phyloP scores from a whole-genome alignment of 1,140 invertebrate species.

The Laodelphax striatellus region DNA sequence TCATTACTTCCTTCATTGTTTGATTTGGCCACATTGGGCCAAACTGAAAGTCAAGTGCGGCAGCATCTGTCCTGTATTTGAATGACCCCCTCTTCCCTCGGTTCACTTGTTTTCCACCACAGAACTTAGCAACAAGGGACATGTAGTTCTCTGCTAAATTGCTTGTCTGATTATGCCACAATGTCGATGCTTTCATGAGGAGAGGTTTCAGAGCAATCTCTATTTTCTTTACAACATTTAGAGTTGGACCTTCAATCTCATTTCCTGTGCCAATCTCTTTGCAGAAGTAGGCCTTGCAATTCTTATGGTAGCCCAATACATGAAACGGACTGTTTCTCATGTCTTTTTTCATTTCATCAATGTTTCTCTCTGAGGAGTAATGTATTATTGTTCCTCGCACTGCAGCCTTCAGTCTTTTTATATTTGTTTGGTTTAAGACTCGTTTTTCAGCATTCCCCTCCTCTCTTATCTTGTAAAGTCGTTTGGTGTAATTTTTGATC shows the following conservation, averaged over 20 bases:
- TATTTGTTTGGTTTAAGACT: no score
- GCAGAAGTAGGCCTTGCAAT: conserved; percentile 1
- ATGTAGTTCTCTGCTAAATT: background rate
- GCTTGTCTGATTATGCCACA: conserved; percentile 4
- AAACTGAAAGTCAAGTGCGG: conserved; percentile 13
- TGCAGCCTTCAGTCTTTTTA: no score
- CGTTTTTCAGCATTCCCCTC: background rate
- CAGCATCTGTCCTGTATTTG: conserved; percentile 6
- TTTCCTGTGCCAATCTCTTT: no score
- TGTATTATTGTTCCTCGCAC: no score
- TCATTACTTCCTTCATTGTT: conserved; percentile 8
- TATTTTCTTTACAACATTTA: conserved; percentile 1
- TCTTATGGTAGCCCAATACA: background rate
- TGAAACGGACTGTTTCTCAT: background rate
- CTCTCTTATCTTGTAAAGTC: conserved; percentile 8
- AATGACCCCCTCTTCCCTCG: background rate
- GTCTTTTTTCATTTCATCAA: conserved; percentile 1
- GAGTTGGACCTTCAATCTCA: background rate
- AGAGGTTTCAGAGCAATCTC: conserved; percentile 3
- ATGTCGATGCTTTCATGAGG: background rate
- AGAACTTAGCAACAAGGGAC: background rate
- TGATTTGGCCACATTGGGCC: conserved; percentile 7
- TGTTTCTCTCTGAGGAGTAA: background rate
- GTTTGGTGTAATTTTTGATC: conserved; percentile 9
- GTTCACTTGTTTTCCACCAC: conserved; percentile 1